phyloP scores from a whole-genome alignment of 2,113 vertebrate genomes.

The Chascanopsetta lugubris region DNA sequence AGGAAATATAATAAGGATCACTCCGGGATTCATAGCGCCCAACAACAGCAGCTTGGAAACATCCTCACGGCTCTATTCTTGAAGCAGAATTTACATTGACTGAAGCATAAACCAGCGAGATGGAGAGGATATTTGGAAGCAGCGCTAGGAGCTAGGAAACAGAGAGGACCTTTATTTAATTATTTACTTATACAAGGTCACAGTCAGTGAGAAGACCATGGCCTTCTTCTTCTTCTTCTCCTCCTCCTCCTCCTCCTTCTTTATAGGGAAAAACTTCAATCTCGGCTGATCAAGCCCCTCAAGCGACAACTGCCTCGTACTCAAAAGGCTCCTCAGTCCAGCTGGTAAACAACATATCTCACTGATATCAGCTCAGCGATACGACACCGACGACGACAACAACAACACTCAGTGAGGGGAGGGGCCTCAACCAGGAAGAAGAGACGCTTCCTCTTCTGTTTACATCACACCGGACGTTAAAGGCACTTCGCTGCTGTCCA shows the following conservation, averaged over 20 bases:
- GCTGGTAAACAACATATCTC: constrained; percentile 67
- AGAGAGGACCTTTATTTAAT: constrained; percentile 10
- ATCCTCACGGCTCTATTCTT: constrained; percentile 6
- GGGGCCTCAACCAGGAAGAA: constrained; percentile 15
- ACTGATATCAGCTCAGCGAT: constrained; percentile 54
- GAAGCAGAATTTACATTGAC: constrained; percentile 9
- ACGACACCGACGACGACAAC: too few relatives aligned
- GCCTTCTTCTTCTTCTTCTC: constrained; percentile 20
- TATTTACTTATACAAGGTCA: constrained; percentile 23
- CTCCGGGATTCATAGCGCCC: constrained; percentile 11
- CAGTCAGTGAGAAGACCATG: constrained; percentile 30
- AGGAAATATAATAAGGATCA: constrained; percentile 9
- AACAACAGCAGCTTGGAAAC: neutral
- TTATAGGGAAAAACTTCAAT: constrained; percentile 13
- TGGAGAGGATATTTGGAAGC: constrained; percentile 10
- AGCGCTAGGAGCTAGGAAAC: neutral
- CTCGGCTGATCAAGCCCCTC: constrained; percentile 27
- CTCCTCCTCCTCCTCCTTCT: neutral
- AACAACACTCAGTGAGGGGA: constrained; percentile 27
- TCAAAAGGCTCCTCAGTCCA: constrained; percentile 77
- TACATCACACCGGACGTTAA: constrained; percentile 65
- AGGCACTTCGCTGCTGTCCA: constrained; percentile 78
- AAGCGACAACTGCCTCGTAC: constrained; percentile 25
- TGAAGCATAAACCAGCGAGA: constrained; percentile 17
- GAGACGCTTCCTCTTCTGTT: constrained; percentile 3